Evolutionary conservation across 2,113 vertebrate species (phyloP).

Genomic region (Syngnathoides biaculeatus): DNA sequence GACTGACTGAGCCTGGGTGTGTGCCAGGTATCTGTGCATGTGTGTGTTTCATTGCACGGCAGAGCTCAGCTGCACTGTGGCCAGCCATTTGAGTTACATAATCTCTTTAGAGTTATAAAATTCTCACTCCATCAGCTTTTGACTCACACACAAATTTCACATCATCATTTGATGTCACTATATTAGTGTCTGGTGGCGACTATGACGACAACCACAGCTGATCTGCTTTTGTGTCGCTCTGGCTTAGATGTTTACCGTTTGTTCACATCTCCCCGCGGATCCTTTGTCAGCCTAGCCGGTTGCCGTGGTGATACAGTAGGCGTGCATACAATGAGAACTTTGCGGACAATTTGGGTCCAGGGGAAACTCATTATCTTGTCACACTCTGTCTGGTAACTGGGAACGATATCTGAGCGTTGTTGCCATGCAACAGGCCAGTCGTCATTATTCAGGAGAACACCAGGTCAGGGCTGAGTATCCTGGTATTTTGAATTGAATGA

Average conservation of each 20-base stretch:
- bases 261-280: constrained; percentile 35
- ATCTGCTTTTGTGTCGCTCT: constrained; percentile 18
- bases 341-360: constrained; percentile 33
- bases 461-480: constrained; percentile 33
- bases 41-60: constrained; percentile 11
- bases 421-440: constrained; percentile 77
- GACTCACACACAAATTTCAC: not conserved
- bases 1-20: not conserved
- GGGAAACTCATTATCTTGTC: constrained; percentile 39
- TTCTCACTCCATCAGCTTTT: not conserved
- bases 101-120: constrained; percentile 10
- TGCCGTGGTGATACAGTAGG: constrained; percentile 53
- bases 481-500: not conserved
- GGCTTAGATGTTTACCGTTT: constrained; percentile 34
- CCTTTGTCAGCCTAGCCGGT: constrained; percentile 20
- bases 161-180: no score
- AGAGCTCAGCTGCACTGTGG: constrained; percentile 13
- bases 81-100: constrained; percentile 15
- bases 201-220: constrained; percentile 4
- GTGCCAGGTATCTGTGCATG: not conserved
- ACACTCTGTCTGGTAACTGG: constrained; percentile 21
- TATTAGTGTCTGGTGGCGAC: not conserved
- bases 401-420: constrained; percentile 48
- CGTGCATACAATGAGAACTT: constrained; percentile 38
- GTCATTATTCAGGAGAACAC: constrained; percentile 27